phyloP scores from a whole-genome alignment of 2,113 vertebrate genomes.

The Callithrix jacchus region DNA sequence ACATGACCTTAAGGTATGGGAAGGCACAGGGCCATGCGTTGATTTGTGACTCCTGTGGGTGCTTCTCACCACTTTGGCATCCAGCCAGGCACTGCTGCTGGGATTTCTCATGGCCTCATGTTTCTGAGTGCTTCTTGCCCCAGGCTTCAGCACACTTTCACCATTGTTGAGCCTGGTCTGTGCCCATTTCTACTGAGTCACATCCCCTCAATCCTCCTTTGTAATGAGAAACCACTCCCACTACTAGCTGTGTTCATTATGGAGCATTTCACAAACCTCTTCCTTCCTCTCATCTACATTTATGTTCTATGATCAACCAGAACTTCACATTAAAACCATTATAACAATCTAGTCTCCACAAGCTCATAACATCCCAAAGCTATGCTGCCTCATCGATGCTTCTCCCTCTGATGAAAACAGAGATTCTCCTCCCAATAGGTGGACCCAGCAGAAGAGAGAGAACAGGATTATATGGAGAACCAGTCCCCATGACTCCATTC shows the following conservation, averaged over 20 bases:
- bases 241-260: background rate
- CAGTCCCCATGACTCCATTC: background rate
- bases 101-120: background rate
- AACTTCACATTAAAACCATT: background rate
- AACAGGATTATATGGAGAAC: background rate
- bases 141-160: background rate
- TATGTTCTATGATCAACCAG: background rate
- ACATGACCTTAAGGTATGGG: too few species aligned
- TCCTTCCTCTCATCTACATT: background rate
- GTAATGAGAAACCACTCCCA: background rate
- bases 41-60: background rate
- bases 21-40: rapidly evolving
- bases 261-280: background rate
- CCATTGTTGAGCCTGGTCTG: background rate
- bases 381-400: background rate
- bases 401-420: background rate
- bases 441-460: background rate
- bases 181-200: background rate
- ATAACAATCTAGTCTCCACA: background rate
- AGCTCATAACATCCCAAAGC: background rate
- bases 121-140: background rate
- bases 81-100: background rate
- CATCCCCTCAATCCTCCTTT: background rate
- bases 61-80: background rate
- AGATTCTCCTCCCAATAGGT: background rate